phyloP scores from a whole-genome alignment of 2,888 invertebrate species.

The Platycheirus albimanus region DNA sequence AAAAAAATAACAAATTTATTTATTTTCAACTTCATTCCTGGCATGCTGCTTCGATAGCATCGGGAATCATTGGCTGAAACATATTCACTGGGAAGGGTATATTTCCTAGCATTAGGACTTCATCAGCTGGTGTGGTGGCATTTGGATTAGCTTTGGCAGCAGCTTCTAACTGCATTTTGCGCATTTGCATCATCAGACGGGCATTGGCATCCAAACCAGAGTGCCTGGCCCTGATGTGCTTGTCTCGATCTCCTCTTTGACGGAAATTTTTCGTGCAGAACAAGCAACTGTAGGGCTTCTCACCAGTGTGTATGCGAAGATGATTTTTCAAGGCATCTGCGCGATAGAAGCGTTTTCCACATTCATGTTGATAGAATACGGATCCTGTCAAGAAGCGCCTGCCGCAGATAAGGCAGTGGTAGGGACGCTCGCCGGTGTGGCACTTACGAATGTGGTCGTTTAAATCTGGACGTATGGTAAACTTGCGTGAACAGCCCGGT shows the following conservation, averaged over 20 bases:
- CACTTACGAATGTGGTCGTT: slow-evolving; percentile 87
- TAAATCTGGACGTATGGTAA: slow-evolving; percentile 86
- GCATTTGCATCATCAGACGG: slow-evolving; percentile 81
- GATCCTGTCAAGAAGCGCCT: slow-evolving; percentile 86
- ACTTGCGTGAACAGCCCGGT: slow-evolving; percentile 85
- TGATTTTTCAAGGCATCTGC: slow-evolving; percentile 86
- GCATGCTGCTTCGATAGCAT: slow-evolving; percentile 76
- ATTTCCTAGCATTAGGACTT: slow-evolving; percentile 77
- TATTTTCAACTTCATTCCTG: slow-evolving; percentile 35
- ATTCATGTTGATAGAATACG: slow-evolving; percentile 86
- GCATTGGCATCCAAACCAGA: slow-evolving; percentile 81
- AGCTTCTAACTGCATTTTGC: slow-evolving; percentile 80
- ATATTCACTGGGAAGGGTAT: slow-evolving; percentile 78
- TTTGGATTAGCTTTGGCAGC: slow-evolving; percentile 76
- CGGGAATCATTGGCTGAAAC: slow-evolving; percentile 77
- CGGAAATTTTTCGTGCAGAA: slow-evolving; percentile 84
- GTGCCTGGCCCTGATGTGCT: slow-evolving; percentile 85
- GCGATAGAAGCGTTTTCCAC: slow-evolving; percentile 86
- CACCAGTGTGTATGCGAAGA: slow-evolving; percentile 86
- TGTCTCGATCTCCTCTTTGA: slow-evolving; percentile 85
- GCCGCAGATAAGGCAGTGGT: slow-evolving; percentile 85
- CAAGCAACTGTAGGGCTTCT: slow-evolving; percentile 84
- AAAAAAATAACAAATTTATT: background rate
- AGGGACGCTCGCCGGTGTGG: slow-evolving; percentile 86
- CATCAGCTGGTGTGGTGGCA: slow-evolving; percentile 48